Percentiles rank a stretch among this genome's conserved stretches.
phyloP scores from a whole-genome alignment of 2,113 vertebrate species.

The Probosciger aterrimus region DNA sequence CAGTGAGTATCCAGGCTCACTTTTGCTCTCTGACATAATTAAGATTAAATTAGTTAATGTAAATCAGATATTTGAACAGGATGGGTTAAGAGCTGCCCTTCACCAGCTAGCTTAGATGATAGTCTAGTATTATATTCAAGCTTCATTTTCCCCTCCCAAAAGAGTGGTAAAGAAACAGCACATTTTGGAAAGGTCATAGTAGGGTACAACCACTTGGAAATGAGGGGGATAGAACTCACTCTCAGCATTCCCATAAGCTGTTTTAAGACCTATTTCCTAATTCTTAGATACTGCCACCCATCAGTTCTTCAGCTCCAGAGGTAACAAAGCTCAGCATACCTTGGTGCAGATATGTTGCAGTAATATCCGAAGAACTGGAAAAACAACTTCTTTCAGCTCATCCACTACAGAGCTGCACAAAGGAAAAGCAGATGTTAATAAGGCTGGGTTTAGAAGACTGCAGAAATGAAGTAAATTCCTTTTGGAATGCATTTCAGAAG shows the following conservation, averaged over 20 bases:
- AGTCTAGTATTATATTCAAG: neutral
- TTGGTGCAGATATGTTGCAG: conserved; percentile 91
- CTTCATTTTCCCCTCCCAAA: neutral
- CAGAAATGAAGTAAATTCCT: neutral
- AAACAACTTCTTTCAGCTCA: conserved; percentile 76
- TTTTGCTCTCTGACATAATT: neutral
- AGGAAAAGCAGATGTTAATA: neutral
- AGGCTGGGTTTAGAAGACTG: neutral
- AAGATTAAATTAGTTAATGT: neutral
- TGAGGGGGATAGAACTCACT: neutral
- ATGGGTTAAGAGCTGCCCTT: neutral
- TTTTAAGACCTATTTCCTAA: neutral
- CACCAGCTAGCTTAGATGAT: neutral
- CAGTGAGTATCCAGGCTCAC: neutral
- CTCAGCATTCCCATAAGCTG: neutral
- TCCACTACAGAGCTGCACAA: conserved; percentile 80
- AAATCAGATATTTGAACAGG: neutral
- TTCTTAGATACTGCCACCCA: neutral
- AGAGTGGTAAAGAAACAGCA: neutral
- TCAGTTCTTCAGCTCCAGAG: neutral
- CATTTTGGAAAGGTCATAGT: neutral
- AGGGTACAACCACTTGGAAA: neutral
- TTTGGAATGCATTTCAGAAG: neutral
- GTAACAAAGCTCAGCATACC: conserved; percentile 67
- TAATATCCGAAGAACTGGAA: conserved; percentile 82